Evolutionary conservation across 35 echinoderm and acorn worm genomes (phyloP).

Genomic region (Heliocidaris tuberculata): DNA sequence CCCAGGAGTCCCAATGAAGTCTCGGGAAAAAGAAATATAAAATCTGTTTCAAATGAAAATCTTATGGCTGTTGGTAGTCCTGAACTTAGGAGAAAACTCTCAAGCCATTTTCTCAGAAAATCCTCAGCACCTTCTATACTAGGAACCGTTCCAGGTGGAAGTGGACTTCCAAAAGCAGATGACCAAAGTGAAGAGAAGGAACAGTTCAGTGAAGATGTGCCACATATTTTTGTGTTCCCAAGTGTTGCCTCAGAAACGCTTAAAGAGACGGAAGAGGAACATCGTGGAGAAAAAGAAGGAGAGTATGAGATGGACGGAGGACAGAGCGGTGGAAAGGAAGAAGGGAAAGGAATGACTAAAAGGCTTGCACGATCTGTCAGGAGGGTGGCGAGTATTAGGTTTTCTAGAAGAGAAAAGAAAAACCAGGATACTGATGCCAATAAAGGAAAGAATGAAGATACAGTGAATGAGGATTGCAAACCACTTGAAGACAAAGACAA

Average conservation of each 20-base stretch:
- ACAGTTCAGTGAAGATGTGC: background rate
- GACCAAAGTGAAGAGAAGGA: background rate
- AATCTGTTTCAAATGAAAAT: background rate
- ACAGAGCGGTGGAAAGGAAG: slow-evolving; percentile 3
- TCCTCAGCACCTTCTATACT: background rate
- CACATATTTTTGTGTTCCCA: background rate
- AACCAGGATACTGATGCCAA: background rate
- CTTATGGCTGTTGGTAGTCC: background rate
- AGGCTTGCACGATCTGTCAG: background rate
- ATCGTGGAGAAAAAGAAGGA: background rate
- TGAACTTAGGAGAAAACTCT: background rate
- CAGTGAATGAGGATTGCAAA: background rate
- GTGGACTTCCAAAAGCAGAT: background rate
- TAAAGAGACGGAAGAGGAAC: background rate
- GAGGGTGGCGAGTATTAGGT: background rate
- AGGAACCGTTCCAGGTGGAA: background rate
- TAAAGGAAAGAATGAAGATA: background rate
- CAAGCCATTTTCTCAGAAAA: slow-evolving; percentile 13
- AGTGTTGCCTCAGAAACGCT: background rate
- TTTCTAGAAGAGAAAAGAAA: background rate
- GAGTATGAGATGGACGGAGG: background rate
- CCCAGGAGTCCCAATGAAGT: background rate
- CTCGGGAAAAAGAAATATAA: background rate
- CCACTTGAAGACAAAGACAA: background rate
- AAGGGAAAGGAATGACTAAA: background rate